Evolutionary conservation across 2,797 vertebrate species (phyloP), one percentile per base, ranked within the genome.

Genomic region (Protosalanx chinensis): DNA sequence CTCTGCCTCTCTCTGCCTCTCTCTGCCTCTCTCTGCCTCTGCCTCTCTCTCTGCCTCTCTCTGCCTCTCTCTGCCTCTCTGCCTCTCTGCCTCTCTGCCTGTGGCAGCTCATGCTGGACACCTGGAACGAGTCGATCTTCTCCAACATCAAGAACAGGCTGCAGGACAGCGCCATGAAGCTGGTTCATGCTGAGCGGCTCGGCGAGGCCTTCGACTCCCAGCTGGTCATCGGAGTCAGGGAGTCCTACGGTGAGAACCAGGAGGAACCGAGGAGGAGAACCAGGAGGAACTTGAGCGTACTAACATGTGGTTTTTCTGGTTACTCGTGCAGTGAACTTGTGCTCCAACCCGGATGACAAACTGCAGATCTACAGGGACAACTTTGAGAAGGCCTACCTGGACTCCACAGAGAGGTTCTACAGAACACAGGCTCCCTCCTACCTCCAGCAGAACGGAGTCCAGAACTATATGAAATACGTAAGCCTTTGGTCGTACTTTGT

Each of bases 381-480:
- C 92, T 98, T 98, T 94, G 97, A 98, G 88, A 98, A 98, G 81
- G 96, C 96, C 0, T 98, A 98, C 81, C 92, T 98, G 91, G 97
- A 98, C 86, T 98, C 97, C 46, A 98, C 97, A 4, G 97, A 98
- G 90, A 93, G 96, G 84, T 98, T 98, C 92, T 98, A 98, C 91
- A 95, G 96, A 90, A 98, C 97, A 35, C 97, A 98, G 78, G 96
- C 97, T 18, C 97, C 97, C 18, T 94, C 96, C 3, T 98, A 98
- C 89, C 93, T 98, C 58, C 97, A 98, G 69, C 97, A 98, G 86
- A 98, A 98, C 0, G 97, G 97, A 80, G 97, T 98, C 80, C 96
- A 98, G 82, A 98, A 98, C 91, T 98, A 98, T 88, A 98, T 98
- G 97, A 98, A 98, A 98, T 98, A 98, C 91, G 97, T 98, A 93